These are phyloP conservation scores for Drosophila nigrodunni DNA, from an alignment of 1,140 invertebrate genomes.

Conservation along the genomic window DNA sequence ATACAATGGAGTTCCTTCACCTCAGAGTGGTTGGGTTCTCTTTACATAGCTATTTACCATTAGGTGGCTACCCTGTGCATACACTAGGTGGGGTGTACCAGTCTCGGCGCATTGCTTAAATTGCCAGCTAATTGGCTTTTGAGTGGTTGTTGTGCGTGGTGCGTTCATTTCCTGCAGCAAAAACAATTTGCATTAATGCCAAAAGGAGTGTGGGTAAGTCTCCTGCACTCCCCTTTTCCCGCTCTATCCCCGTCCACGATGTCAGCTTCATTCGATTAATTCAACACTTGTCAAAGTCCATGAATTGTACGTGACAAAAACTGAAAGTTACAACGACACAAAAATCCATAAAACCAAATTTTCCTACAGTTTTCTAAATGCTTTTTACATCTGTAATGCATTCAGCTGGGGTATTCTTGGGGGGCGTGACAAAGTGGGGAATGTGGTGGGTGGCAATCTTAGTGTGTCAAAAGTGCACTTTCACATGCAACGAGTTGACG, in stretches of 20 bases:
- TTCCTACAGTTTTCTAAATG: constrained; percentile 13
- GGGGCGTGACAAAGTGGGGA: background rate
- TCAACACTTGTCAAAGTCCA: constrained; percentile 47
- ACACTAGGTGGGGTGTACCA: background rate
- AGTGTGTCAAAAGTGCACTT: constrained; percentile 66
- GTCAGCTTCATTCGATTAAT: constrained; percentile 32
- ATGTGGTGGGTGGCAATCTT: constrained; percentile 9
- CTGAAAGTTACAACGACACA: constrained; percentile 47
- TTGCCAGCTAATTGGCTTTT: constrained; percentile 69
- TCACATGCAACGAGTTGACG: constrained; percentile 44
- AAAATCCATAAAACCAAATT: constrained; percentile 42
- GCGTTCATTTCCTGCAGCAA: constrained; percentile 67
- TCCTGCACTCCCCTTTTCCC: background rate
- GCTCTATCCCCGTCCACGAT: background rate
- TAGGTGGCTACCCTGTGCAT: background rate
- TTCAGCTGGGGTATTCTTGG: background rate
- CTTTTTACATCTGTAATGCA: constrained; percentile 7
- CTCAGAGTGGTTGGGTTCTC: constrained; percentile 21
- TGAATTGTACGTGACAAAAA: constrained; percentile 47
- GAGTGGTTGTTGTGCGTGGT: constrained; percentile 61
- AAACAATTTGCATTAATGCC: constrained; percentile 68
- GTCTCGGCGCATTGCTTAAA: constrained; percentile 54
- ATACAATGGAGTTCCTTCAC: constrained; percentile 53
- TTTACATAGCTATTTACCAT: background rate
- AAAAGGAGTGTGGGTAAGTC: constrained; percentile 1